A percentile compares a stretch with the other conserved stretches of the same genome.
Conservation (phyloP, 2,888 invertebrate genomes). For the Pristionchus entomophagus region DNA sequence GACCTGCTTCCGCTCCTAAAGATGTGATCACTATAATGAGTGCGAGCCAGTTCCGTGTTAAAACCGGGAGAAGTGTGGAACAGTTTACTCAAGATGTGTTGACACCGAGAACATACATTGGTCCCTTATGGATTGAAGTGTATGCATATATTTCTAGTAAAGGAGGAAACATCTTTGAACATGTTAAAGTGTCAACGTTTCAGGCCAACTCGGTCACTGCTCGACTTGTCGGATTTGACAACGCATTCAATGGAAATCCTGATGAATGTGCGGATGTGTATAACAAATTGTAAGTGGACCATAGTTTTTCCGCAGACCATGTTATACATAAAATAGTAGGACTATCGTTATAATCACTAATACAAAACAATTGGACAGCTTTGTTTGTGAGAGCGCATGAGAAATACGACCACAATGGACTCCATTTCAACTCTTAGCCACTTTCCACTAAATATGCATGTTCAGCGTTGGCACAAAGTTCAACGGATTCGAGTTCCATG, state of each 20-base stretch:
- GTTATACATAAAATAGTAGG: too few species aligned
- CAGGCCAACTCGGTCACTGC: constrained; percentile 18
- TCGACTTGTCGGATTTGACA: background rate
- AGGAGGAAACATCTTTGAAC: too few species aligned
- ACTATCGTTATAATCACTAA: too few species aligned
- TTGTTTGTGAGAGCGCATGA: background rate
- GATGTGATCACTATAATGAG: background rate
- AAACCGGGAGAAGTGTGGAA: background rate
- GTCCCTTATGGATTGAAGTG: too few species aligned
- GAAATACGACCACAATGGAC: too few species aligned
- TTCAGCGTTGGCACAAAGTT: background rate
- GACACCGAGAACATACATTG: too few species aligned
- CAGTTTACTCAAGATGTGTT: too few species aligned
- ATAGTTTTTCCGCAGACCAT: too few species aligned
- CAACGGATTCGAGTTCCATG: background rate
- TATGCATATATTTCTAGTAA: too few species aligned
- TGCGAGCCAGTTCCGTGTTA: background rate
- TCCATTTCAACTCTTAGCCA: too few species aligned
- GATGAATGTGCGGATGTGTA: background rate
- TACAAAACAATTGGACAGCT: background rate
- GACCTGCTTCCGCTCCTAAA: background rate
- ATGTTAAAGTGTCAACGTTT: too few species aligned
- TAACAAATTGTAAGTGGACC: background rate
- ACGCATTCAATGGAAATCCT: background rate
- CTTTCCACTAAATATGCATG: background rate